Evolutionary conservation across 2,888 invertebrate species (phyloP).

Genomic region (Plemyria rubiginata): DNA sequence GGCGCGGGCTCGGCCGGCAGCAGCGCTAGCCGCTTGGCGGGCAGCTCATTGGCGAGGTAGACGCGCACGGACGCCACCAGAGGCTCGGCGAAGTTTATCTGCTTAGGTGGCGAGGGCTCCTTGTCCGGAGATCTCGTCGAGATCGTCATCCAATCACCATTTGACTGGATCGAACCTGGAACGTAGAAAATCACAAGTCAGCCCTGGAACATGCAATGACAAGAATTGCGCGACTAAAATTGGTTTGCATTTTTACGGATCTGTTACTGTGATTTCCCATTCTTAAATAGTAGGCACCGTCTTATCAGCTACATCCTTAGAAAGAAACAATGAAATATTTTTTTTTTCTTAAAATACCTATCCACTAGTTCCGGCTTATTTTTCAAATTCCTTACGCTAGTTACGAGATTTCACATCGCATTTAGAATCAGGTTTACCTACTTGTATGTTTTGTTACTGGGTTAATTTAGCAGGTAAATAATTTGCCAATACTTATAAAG

Average conservation of each 20-base stretch:
- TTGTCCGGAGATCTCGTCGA: conserved; percentile 74
- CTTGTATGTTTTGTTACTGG: too few relatives aligned
- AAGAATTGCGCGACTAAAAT: not conserved
- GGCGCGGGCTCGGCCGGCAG: conserved; percentile 49
- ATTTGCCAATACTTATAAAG: too few relatives aligned
- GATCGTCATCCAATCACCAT: conserved; percentile 84
- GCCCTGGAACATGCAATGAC: not conserved
- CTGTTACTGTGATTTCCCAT: too few relatives aligned
- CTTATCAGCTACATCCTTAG: too few relatives aligned
- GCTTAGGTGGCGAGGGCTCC: conserved; percentile 72
- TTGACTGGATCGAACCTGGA: conserved; percentile 77
- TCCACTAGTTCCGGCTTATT: not conserved
- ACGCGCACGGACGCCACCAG: conserved; percentile 79
- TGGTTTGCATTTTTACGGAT: not conserved
- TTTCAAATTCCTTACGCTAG: not conserved
- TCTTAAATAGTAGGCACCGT: not conserved
- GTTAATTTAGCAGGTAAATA: too few relatives aligned
- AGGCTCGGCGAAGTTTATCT: conserved; percentile 76
- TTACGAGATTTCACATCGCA: conserved; percentile 6
- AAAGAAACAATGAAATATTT: not conserved
- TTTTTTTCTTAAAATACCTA: not conserved
- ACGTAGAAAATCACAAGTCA: conserved; percentile 44
- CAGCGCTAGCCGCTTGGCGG: conserved; percentile 68
- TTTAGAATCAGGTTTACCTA: conserved; percentile 3
- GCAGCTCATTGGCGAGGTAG: conserved; percentile 76